Evolutionary conservation across 2,797 vertebrate genomes (phyloP), one percentile per base, ranked within the genome.

Genomic region (Fringilla coelebs): DNA sequence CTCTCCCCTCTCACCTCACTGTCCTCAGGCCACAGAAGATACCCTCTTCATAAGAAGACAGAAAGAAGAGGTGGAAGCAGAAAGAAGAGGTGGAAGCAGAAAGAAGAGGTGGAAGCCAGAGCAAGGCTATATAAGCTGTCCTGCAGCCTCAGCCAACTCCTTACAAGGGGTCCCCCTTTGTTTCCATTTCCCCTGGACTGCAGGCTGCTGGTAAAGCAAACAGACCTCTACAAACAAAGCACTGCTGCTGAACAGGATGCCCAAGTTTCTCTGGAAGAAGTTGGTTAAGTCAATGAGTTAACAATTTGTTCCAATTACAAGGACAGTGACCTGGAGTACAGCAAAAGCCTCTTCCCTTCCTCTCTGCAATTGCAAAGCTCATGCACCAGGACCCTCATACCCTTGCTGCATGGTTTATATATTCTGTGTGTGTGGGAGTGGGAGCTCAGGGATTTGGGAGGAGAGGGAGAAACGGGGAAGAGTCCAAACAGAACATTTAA

Each of bases 401-500:
- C 45, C 78, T 24, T 51, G 55, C 61, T 67, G 45, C 51, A 4
- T 8, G 70, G 61, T 51, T 94, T 83, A 22, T 80, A 25, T 38
- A 72, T 68, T 92, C 68, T 3, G 2, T 49, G 61, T 11, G 61
- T 0, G 25, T 32, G 85, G 91, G 82, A 95, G 80, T 38, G 85
- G 83, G 61, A 7, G 61, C 85, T 83, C 48, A 11, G 79, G 82
- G 95, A 68, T 89, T 93, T 93, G 82, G 41, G 78, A 83, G 57
- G 48, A 61, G 78, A 41, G 70, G 85, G 72, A 34, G 52, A 61
- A 40, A 66, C 43, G 63, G 74, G 45, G 87, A 68, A 90, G 63
- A 89, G 75, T 54, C 94, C 82, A 94, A 94, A 92, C 72, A 94
- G 88, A 89, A 72, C 68, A 83, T 78, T 88, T 74, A 88, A 61